Base-by-base conservation (phyloP, 1,140 invertebrate species). In the Chrysomallon squamiferum region DNA sequence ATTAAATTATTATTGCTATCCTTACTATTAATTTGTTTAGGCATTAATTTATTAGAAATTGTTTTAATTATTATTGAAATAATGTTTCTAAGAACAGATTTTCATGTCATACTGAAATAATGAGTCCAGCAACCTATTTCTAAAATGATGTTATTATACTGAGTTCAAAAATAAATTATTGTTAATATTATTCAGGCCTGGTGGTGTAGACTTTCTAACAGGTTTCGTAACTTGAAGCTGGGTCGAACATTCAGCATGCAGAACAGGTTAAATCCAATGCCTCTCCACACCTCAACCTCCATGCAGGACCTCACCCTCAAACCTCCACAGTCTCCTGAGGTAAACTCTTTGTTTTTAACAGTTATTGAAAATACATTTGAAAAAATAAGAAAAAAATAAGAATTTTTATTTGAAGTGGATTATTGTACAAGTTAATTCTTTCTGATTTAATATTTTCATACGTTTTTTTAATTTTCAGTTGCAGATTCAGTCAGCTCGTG, bases 151-250 rank as follows among this genome's bases (percentile, higher is more conserved):
- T n/a, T n/a, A n/a, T n/a, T n/a, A n/a, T n/a, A n/a, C n/a, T n/a
- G n/a, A n/a, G n/a, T n/a, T n/a, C n/a, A n/a, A n/a, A n/a, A n/a
- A n/a, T n/a, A n/a, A n/a, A n/a, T n/a, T n/a, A n/a, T n/a, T 60
- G 35, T 38, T 32, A 9, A 49, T 29, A 3, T 20, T 65, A 63
- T 62, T 3, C 65, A 85, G 81, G 81, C 73, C 2, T 85, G 84
- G 84, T 83, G 82, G 76, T 84, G 75, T 68, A 68, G 82, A 52
- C 72, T 85, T 71, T 84, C 84, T 3, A 83, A 83, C 65, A 57
- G 82, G 54, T 84, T 85, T 58, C 60, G 79, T 30, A 83, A 85
- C 65, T 73, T 84, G 20, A 84, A 84, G 64, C 74, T 83, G 22
- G 82, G 83, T 11, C 61, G 79, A 18, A 80, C 80, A 38, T 79